Evolutionary conservation across 2,797 vertebrate species (phyloP).

Genomic region (Manis javanica): DNA sequence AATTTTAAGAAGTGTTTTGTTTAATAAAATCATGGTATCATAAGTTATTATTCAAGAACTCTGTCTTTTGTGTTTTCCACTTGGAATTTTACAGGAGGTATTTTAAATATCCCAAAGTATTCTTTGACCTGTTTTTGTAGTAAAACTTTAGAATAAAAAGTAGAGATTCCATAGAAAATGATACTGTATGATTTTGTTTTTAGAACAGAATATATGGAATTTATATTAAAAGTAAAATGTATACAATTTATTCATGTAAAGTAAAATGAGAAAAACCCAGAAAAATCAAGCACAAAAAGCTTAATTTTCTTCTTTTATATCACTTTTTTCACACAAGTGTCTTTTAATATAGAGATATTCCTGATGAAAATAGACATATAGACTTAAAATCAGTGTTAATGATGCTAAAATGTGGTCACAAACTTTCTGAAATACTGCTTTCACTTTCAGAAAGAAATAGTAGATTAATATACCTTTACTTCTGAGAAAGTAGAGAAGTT

Average conservation of each 20-base stretch:
- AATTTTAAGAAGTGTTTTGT: constrained; percentile 32
- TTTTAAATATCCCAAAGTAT: background rate
- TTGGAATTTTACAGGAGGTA: background rate
- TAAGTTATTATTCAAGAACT: background rate
- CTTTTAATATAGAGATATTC: background rate
- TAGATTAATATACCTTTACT: background rate
- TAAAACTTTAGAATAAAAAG: background rate
- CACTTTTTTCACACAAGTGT: background rate
- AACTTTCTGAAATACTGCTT: background rate
- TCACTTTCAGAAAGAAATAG: background rate
- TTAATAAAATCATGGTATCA: background rate
- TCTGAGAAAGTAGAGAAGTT: background rate
- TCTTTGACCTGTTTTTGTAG: background rate
- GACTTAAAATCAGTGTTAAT: background rate
- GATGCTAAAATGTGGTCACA: background rate
- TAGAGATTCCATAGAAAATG: background rate
- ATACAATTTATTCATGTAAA: background rate
- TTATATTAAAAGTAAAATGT: background rate
- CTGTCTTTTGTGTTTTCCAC: constrained; percentile 12
- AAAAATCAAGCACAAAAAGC: background rate
- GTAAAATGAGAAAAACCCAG: background rate
- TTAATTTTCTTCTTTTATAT: background rate
- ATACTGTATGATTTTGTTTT: background rate
- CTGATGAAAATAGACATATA: background rate
- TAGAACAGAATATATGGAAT: background rate